Conservation (phyloP, 1,140 invertebrate genomes). For the Argopecten irradians region DNA sequence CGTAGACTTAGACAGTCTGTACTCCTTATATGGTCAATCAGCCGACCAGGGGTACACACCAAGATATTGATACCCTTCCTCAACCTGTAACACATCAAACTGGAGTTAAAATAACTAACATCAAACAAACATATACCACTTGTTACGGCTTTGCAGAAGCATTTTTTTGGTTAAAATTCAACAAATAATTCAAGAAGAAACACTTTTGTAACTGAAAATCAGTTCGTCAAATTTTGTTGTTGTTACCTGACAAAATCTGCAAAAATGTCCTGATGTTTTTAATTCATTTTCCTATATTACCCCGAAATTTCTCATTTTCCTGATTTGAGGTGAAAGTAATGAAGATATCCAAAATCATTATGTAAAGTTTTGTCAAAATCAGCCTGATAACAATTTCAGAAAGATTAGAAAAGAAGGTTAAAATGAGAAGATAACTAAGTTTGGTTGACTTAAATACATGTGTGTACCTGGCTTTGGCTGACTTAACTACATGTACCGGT, state of each 20-base stretch:
- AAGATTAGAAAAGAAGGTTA: neutral
- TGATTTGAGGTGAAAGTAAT: neutral
- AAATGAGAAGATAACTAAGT: neutral
- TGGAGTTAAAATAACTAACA: neutral
- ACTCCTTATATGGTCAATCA: conserved; percentile 75
- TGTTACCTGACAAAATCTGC: no score
- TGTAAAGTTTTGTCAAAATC: neutral
- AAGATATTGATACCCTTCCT: conserved; percentile 77
- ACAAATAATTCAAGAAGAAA: no score
- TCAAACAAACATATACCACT: neutral
- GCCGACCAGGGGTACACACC: conserved; percentile 75
- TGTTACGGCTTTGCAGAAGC: no score
- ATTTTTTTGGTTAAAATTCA: neutral
- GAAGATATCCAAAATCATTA: neutral
- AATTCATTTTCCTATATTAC: no score
- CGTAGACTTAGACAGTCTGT: conserved; percentile 68
- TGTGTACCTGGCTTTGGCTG: conserved; percentile 88
- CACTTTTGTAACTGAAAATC: no score
- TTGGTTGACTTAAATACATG: no score
- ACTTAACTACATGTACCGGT: neutral
- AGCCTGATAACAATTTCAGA: neutral
- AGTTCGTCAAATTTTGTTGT: no score
- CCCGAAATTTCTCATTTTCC: neutral
- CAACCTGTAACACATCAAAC: conserved; percentile 73
- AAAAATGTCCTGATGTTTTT: no score